These are phyloP conservation scores for Xiphorhynchus elegans DNA, from an alignment of 2,113 vertebrate species.

Conservation along the genomic window DNA sequence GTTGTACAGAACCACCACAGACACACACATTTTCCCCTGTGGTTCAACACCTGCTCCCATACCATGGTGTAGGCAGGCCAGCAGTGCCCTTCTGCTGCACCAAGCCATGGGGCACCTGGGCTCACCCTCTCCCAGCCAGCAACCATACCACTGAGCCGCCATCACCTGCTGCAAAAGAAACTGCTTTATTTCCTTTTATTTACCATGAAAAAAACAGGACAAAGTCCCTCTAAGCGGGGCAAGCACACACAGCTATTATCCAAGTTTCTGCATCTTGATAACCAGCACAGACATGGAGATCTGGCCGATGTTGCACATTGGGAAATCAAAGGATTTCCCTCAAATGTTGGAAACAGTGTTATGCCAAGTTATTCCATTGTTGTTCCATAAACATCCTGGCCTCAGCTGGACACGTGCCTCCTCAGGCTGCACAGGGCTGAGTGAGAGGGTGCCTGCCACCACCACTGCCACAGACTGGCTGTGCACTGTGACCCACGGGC, in stretches of 20 bases:
- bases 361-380: neutral
- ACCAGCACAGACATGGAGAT: fast-evolving
- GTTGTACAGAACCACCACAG: neutral
- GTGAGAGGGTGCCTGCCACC: neutral
- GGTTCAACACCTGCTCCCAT: fast-evolving
- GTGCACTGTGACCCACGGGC: neutral
- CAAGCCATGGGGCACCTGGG: fast-evolving
- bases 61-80: fast-evolving
- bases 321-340: neutral
- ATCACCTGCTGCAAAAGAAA: neutral
- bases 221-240: neutral
- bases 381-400: neutral
- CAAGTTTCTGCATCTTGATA: neutral
- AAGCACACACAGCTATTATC: neutral
- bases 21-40: neutral
- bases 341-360: neutral
- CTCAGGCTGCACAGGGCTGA: neutral
- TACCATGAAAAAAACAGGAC: neutral
- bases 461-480: fast-evolving
- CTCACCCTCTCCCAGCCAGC: neutral
- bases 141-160: neutral
- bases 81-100: neutral
- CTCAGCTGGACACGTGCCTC: fast-evolving
- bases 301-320: fast-evolving
- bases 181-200: neutral